These are phyloP conservation scores for Potamilus streckersoni DNA, from an alignment of 1,140 invertebrate species.

Conservation along the genomic window DNA sequence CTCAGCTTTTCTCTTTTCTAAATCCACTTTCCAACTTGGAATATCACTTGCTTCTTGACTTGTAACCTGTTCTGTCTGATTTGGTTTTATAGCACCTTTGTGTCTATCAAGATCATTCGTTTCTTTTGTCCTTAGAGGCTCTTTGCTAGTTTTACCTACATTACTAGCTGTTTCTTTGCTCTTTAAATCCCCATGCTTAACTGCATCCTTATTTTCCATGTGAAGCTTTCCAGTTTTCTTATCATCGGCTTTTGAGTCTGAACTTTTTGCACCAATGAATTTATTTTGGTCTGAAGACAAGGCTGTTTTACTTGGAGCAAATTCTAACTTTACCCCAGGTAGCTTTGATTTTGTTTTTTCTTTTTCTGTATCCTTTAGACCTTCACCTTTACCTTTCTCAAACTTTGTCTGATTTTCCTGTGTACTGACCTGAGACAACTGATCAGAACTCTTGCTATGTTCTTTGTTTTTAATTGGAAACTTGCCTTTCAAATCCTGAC, in stretches of 20 bases:
- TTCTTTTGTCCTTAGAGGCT: not conserved
- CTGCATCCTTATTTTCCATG: not conserved
- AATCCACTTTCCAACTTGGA: constrained; percentile 22
- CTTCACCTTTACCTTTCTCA: not conserved
- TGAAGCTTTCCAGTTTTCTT: constrained; percentile 13
- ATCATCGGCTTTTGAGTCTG: not conserved
- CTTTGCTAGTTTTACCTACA: not conserved
- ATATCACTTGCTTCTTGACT: constrained; percentile 12
- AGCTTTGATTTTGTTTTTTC: not conserved
- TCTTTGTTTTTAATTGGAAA: too few species aligned
- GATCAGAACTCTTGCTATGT: too few species aligned
- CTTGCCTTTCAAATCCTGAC: too few species aligned
- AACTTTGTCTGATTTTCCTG: not conserved
- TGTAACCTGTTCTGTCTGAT: not conserved
- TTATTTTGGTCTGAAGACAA: constrained; percentile 1
- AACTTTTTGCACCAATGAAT: not conserved
- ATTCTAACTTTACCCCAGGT: not conserved
- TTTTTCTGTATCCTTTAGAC: not conserved
- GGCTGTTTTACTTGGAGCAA: not conserved
- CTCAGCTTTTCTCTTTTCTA: constrained; percentile 17
- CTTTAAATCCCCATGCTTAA: not conserved
- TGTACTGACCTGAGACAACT: too few species aligned
- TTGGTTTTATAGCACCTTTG: constrained; percentile 4
- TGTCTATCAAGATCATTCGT: constrained; percentile 4
- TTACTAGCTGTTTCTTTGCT: constrained; percentile 4